Conservation (phyloP, 2,797 vertebrate species). For the Jordanella pulchra region DNA sequence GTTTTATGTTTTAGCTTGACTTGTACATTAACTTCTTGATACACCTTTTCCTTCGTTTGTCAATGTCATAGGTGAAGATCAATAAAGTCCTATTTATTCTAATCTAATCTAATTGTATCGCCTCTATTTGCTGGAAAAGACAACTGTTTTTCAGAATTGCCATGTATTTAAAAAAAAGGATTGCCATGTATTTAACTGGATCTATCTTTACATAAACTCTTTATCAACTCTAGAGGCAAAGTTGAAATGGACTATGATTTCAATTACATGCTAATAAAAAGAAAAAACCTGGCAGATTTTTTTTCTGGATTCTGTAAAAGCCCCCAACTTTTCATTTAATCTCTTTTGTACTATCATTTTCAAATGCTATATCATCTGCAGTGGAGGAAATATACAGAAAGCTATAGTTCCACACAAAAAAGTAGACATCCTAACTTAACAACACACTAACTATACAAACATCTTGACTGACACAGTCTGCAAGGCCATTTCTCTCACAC, state of each 20-base stretch:
- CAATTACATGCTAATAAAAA: not conserved
- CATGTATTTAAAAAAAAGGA: no score
- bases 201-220: no score
- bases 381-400: no score
- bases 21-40: no score
- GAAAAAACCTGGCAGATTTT: conserved; percentile 16
- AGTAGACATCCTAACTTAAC: conserved; percentile 25
- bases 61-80: no score
- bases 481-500: conserved; percentile 22
- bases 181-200: no score
- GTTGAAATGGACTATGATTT: not conserved
- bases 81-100: no score
- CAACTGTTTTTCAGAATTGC: no score
- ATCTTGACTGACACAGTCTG: conserved; percentile 37
- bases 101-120: no score
- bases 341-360: conserved; percentile 4
- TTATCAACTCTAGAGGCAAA: no score
- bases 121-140: not conserved
- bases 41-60: no score
- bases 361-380: not conserved
- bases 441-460: conserved; percentile 35
- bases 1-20: no score
- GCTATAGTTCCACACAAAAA: not conserved
- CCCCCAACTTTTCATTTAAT: not conserved
- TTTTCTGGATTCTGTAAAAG: conserved; percentile 11